Evolutionary conservation across 2,888 invertebrate species (phyloP), one percentile per base, ranked within the genome.

Genomic region (Eupithecia pulchellata): DNA sequence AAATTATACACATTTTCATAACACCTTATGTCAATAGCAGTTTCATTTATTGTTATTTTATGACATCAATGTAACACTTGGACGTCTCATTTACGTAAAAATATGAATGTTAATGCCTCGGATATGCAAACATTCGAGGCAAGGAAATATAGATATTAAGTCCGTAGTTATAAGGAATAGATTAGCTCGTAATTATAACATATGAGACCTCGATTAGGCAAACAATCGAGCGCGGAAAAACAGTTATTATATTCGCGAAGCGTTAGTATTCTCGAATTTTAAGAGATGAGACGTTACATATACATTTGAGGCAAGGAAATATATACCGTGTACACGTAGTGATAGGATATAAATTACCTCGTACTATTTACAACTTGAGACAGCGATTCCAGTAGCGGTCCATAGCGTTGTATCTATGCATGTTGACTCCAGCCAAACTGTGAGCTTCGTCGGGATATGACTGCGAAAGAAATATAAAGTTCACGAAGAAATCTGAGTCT

Each of bases 361-460:
- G 57, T 36, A 70, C n/a, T 69, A 65, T 63, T 52, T 4, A 57
- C 58, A 89, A 74, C 27, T 80, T 78, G 9, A 96, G 91, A 78
- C 96, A 96, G 60, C 95, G 92, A 39, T 86, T 88, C 95, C 96
- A 97, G 86, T 97, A 98, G 74, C 95, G 94, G 82, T 98, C 97
- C 95, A 98, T 96, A 0, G 97, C 96, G 81, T 96, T 96, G 89
- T 98, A 98, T 5, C 98, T 93, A 89, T 98, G 98, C n/a, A 95
- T 94, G 73, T 94, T 93, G 1, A 97, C 97, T 17, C 96, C 95
- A 0, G 85, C 82, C 78, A 98, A 91, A 39, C 95, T 95, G 88
- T 98, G 98, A 42, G 96, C 96, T 88, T 98, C 98, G 87, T 98
- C 98, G 0, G 98, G 97, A 84, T 98, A 98, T 11, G 96, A 96